Base-by-base conservation (phyloP, 2,797 vertebrate genomes). In the Typhlichthys subterraneus region DNA sequence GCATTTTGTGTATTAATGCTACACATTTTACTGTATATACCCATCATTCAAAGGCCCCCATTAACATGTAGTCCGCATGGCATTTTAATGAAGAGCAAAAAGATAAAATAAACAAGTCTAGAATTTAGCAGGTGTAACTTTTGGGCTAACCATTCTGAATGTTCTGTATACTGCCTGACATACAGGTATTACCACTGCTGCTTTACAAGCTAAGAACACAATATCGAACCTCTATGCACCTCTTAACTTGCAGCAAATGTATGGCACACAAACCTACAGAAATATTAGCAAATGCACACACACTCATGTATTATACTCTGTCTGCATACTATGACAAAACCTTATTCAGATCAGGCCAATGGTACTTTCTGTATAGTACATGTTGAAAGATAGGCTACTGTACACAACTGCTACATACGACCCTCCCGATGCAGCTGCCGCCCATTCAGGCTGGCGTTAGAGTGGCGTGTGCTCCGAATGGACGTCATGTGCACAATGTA, bases 381-480 rank as follows among this genome's bases (percentile, higher is more conserved):
- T 12, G 7, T 42, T 42, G 38, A 42, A 42, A 42, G 7, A 42
- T 42, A 42, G 23, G 23, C 23, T 17, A 23, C 52, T 4, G 14
- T 12, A 12, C 2, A 19, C 2, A 12, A 12, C 53, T 12, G 29
- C 84, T 88, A 96, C 75, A 94, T 89, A 0, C 75, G 90, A 38
- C 92, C 93, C 49, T 96, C 94, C 0, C 95, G 93, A 71, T 73
- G 90, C 54, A 89, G 13, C 0, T 87, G 89, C 59, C 94, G 93
- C 54, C 93, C 94, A 0, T 96, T 96, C 76, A 95, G 93, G 61
- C 94, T 95, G 11, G 91, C 94, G 65, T 94, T 54, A 0, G 96
- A 96, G 59, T 94, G 95, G 75, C 94, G 95, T 13, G 94, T 95
- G 80, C 92, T 96, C 84, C 95, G 97, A 57, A 97, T 88, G 0